A percentile compares a stretch with the other conserved stretches of the same genome.
Evolutionary conservation across 2,113 vertebrate genomes (phyloP).

Genomic region (Muscicapa adusta): DNA sequence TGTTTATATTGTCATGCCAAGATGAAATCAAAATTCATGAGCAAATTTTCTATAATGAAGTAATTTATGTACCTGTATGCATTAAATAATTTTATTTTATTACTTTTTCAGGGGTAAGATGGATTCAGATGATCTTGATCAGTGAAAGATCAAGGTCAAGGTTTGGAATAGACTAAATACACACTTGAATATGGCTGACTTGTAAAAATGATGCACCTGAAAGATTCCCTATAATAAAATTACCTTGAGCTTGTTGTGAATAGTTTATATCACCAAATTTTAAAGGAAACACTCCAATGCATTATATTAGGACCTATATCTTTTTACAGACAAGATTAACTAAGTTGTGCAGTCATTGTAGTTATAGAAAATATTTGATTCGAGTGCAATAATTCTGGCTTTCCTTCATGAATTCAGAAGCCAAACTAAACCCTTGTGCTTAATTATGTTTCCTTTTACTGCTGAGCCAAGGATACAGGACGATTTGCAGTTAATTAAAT

Average conservation of each 20-base stretch:
- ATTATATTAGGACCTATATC: background rate
- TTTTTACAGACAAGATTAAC: background rate
- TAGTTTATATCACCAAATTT: background rate
- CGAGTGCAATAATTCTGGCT: background rate
- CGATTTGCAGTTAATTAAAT: conserved; percentile 15
- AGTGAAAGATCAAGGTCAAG: background rate
- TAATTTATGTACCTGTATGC: background rate
- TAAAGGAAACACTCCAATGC: background rate
- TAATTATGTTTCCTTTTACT: background rate
- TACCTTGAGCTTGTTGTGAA: background rate
- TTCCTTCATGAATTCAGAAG: background rate
- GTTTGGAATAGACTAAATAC: background rate
- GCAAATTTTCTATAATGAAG: background rate
- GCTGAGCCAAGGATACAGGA: background rate
- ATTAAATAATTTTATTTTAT: background rate
- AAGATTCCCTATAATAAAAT: background rate
- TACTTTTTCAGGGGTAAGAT: background rate
- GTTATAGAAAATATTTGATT: background rate
- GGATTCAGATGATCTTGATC: background rate
- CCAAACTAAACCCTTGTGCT: background rate
- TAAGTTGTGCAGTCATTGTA: background rate
- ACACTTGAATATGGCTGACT: background rate
- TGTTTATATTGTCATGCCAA: background rate
- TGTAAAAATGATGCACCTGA: background rate
- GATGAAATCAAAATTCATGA: background rate